phyloP scores from a whole-genome alignment of 2,888 invertebrate genomes.

The Caenorhabditis sp. region DNA sequence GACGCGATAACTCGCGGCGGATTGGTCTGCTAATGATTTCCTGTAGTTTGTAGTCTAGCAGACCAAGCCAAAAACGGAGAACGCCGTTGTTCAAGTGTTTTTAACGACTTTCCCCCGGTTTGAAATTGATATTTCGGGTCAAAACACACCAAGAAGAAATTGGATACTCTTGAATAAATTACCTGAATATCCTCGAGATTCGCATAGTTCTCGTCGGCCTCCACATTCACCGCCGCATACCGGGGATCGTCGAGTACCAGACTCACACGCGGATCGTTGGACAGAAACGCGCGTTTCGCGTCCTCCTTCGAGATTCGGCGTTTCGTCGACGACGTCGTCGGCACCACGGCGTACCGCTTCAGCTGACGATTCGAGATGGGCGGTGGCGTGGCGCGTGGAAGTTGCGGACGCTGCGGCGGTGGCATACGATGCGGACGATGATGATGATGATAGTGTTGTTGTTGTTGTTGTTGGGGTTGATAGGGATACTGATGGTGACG shows the following conservation, averaged over 20 bases:
- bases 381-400: slow-evolving; percentile 50
- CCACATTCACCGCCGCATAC: slow-evolving; percentile 55
- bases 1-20: too few species aligned
- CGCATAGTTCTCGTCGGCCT: slow-evolving; percentile 56
- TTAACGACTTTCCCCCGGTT: not conserved
- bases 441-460: not conserved
- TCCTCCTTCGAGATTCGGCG: slow-evolving; percentile 49
- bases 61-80: too few species aligned
- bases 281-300: slow-evolving; percentile 46
- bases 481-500: not conserved
- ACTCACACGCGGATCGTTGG: slow-evolving; percentile 46
- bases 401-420: slow-evolving; percentile 2
- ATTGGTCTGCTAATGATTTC: slow-evolving; percentile 1
- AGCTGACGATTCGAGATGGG: slow-evolving; percentile 43
- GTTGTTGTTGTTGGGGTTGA: not conserved
- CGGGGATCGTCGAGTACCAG: slow-evolving; percentile 47
- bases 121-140: not conserved
- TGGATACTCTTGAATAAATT: slow-evolving; percentile 27
- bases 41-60: slow-evolving; percentile 5
- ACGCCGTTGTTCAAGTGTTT: too few species aligned
- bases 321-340: slow-evolving; percentile 22
- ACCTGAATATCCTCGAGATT: slow-evolving; percentile 66
- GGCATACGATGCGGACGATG: slow-evolving; percentile 3
- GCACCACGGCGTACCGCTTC: slow-evolving; percentile 33
- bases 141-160: slow-evolving; percentile 15